Evolutionary conservation across 2,797 vertebrate genomes (phyloP), one percentile per base, ranked within the genome.

Genomic region (Rousettus madagascariensis): DNA sequence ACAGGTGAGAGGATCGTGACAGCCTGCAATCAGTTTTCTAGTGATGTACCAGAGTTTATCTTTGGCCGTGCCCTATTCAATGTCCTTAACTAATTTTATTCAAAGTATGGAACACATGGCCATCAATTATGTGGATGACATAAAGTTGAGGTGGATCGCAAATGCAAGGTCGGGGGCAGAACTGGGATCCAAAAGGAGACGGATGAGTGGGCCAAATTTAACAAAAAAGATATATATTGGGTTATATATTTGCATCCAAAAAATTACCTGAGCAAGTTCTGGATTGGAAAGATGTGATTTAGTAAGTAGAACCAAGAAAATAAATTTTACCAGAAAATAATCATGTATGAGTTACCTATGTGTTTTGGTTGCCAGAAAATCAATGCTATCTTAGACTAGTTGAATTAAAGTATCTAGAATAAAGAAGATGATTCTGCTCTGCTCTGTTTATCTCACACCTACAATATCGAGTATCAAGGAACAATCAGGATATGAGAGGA

Each of bases 41-140:
- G 36, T 77, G 41, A 93, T 72, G 8, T 30, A 38, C 41, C 30
- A 71, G 24, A 87, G 43, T 84, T 96, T 72, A 55, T 80, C 87
- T 83, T 86, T 90, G 46, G 22, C 55, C 61, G 91, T 87, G 38
- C 17, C 59, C 66, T 86, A 38, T 41, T 83, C 43, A 28, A 20
- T 38, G 28, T 79, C 84, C 72, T 75, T 65, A 87, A 92, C n/a
- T 77, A 82, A 90, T 71, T 95, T 82, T 77, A 85, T 85, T 94
- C 59, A 82, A 63, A 95, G 57, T 46, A 41, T 49, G 65, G 17
- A 91, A 91, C 38, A 49, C 28, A 24, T 43, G 75, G 80, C 55
- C n/a, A 63, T 94, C 38, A 61, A 7, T 89, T 61, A 74, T 28
- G 41, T 38, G 66, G 43, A 49, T 83, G 86, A 69, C 65, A 71